Evolutionary conservation across 2,888 invertebrate species (phyloP), one percentile per base, ranked within the genome.

Genomic region (Scaptomyza tumidula): DNA sequence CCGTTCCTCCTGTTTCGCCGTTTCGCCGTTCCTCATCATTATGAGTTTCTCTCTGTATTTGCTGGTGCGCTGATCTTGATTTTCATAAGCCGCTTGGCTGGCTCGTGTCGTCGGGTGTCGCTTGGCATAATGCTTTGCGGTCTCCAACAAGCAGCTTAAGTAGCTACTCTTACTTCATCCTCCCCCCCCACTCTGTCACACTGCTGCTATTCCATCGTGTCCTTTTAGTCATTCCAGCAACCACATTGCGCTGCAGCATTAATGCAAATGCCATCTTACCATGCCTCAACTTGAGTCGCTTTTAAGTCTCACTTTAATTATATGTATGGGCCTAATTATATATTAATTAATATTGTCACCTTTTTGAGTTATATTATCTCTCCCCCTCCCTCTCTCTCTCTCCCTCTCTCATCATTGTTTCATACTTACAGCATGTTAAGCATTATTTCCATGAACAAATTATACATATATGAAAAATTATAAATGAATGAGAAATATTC

Each of bases 11-110:
- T n/a, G 19, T 11, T 9, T 1, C 14, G 0, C 19, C 6, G 27
- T 27, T 3, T 2, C 24, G 2, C n/a, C 13, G 24, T 2, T 60
- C 29, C 5, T 29, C 29, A 29, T 29, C 29, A 29, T 7, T 29
- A 29, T 29, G 7, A 29, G 29, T 29, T 7, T 29, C 64, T 14
- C 2, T 37, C 37, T 37, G 37, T 37, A n/a, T 10, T 14, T 14
- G 14, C 39, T 9, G 39, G 14, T 43, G 29, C 29, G 61, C 75
- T 76, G 76, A 76, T 76, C 78, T 76, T 76, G 78, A 76, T 78
- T 76, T 76, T 76, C 62, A 74, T 76, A 78, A 78, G 76, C 75
- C 53, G 75, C 70, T 75, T 74, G 78, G 29, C 60, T 54, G 61
- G 50, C 45, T 6, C 14, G 55, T 67, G 44, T 59, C 24, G 16